These are phyloP conservation scores for Drosophila formosana DNA, from an alignment of 2,888 invertebrate genomes.

Conservation along the genomic window DNA sequence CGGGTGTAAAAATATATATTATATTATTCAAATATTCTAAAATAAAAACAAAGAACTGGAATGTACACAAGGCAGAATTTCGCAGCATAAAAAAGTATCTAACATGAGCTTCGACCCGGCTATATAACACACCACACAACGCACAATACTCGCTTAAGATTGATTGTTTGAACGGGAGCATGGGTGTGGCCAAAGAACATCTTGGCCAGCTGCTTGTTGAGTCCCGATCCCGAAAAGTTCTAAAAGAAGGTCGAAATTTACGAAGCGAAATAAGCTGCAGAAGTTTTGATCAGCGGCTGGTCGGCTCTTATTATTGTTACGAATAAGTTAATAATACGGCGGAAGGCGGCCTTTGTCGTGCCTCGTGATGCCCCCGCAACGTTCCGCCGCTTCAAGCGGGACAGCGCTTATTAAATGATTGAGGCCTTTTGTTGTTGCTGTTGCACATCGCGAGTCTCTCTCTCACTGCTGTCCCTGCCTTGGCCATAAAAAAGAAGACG, in stretches of 20 bases:
- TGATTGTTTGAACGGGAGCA: conserved; percentile 10
- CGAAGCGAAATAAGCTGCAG: background rate
- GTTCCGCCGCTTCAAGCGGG: conserved; percentile 7
- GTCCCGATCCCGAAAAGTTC: background rate
- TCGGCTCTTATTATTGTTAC: conserved; percentile 83
- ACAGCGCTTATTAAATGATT: conserved; percentile 81
- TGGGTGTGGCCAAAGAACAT: conserved; percentile 11
- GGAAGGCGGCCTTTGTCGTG: conserved; percentile 84
- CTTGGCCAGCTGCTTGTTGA: conserved; percentile 11
- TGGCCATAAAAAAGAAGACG: conserved; percentile 62
- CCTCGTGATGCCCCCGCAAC: conserved; percentile 38
- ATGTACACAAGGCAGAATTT: background rate
- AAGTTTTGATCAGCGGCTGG: conserved; percentile 2
- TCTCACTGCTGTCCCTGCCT: conserved; percentile 18
- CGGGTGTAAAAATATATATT: too few species aligned
- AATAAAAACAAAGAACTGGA: background rate
- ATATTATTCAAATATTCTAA: too few species aligned
- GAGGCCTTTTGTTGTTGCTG: conserved; percentile 56
- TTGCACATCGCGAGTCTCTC: conserved; percentile 17
- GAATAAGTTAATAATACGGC: conserved; percentile 86
- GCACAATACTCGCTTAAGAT: background rate
- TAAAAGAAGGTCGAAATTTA: background rate
- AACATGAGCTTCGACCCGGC: too few species aligned
- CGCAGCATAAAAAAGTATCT: background rate
- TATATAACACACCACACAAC: background rate